Evolutionary conservation across 1,140 invertebrate species (phyloP).

Genomic region (Bombus cullumanus): DNA sequence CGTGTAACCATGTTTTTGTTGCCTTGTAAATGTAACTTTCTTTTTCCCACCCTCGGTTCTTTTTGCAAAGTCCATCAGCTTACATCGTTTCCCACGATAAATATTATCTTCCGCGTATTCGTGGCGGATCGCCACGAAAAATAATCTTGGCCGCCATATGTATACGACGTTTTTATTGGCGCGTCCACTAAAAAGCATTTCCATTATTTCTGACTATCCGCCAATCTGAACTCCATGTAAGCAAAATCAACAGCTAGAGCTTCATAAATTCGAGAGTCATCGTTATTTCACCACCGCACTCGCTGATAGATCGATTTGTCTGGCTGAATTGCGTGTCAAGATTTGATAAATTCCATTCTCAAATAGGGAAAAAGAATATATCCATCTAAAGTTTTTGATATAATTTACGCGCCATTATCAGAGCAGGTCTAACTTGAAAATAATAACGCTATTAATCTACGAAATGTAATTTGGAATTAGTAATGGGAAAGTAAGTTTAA

Average conservation of each 20-base stretch:
- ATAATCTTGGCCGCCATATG: constrained; percentile 3
- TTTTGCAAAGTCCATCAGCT: background rate
- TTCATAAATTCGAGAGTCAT: background rate
- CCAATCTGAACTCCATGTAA: background rate
- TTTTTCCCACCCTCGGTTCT: background rate
- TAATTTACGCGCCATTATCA: background rate
- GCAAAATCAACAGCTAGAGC: background rate
- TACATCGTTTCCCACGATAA: background rate
- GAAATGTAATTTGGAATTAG: background rate
- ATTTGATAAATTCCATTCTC: constrained; percentile 8
- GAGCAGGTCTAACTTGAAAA: background rate
- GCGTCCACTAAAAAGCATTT: background rate
- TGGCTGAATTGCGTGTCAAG: background rate
- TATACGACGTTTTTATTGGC: no score
- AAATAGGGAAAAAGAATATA: background rate
- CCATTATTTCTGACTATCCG: background rate
- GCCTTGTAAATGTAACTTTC: background rate
- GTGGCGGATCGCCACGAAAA: background rate
- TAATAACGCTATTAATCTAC: background rate
- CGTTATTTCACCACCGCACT: background rate
- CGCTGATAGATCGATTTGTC: background rate
- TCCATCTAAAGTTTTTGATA: no score
- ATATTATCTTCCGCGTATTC: background rate
- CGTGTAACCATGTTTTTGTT: background rate
- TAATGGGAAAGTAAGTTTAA: background rate